phyloP scores from a whole-genome alignment of 2,113 vertebrate species.

The Galemys pyrenaicus region DNA sequence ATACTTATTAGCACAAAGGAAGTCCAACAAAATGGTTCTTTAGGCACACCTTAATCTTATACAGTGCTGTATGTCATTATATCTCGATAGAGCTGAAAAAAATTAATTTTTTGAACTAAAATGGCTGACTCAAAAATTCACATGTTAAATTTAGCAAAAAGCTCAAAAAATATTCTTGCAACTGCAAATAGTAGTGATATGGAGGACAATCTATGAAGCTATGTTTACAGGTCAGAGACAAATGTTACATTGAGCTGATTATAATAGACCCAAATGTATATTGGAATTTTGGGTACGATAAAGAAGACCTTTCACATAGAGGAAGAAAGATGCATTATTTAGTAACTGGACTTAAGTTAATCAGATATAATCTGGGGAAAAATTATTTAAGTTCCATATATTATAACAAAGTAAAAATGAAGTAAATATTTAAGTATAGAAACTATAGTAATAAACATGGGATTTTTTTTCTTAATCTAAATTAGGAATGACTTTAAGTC shows the following conservation, averaged over 20 bases:
- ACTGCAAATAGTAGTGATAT: neutral
- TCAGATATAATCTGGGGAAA: neutral
- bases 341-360: neutral
- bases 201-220: neutral
- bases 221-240: too few relatives aligned
- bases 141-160: neutral
- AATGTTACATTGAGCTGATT: neutral
- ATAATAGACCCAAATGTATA: neutral
- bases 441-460: neutral
- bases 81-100: too few relatives aligned
- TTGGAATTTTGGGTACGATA: neutral
- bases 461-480: neutral
- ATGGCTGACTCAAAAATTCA: neutral
- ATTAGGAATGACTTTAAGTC: neutral
- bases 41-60: too few relatives aligned
- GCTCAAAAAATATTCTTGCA: neutral
- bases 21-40: neutral
- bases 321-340: neutral
- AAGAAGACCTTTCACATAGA: slow-evolving; percentile 6
- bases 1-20: neutral
- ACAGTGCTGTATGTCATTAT: too few relatives aligned
- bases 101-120: neutral
- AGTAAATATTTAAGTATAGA: neutral
- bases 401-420: neutral
- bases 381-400: neutral